Evolutionary conservation across 2,113 vertebrate genomes (phyloP), one percentile per base, ranked within the genome.

Genomic region (Gallinago jamesoni): DNA sequence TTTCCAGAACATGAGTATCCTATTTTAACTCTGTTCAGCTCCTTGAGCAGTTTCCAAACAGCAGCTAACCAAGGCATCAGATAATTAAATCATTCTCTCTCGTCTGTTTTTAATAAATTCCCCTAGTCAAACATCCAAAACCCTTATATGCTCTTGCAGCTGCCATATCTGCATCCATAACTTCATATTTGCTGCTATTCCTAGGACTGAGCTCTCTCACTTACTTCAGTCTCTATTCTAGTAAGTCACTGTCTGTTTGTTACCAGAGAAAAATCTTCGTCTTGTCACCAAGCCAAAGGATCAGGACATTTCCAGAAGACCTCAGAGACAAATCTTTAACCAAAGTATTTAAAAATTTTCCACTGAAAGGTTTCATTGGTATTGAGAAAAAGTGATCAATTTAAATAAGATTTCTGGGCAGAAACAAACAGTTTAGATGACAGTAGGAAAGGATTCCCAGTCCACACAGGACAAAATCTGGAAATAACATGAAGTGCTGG

Each of bases 21-120:
- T 95, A 96, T 96, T 97, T 96, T 92, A 97, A 94, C 21, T 93
- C 62, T 31, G 57, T 92, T 81, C 82, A 93, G 47, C 74, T 95
- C 90, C 90, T 75, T 95, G 93, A 90, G 93, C 68, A 77, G 67
- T 75, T 94, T 91, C 88, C 92, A 97, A 95, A 88, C 12, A 74
- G 68, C 84, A 94, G 67, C 43, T 88, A 91, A 72, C 62, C 56
- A 82, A 90, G 72, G 48, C 6, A 0, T 80, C 43, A 68, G 86
- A 89, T 75, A 94, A 85, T 73, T 60, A 90, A 79, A 86, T 81
- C n/a, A 82, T 94, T 93, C 55, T 75, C 76, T 89, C 75, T 84
- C 5, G 3, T 76, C 55, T 86, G 41, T 90, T 84, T 96, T 86
- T 88, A 96, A 93, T 93, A 75, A 92, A 93, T 89, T 90, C 76